Evolutionary conservation across 2,113 vertebrate species (phyloP), one percentile per base, ranked within the genome.

Genomic region (Callocephalon fimbriatum): DNA sequence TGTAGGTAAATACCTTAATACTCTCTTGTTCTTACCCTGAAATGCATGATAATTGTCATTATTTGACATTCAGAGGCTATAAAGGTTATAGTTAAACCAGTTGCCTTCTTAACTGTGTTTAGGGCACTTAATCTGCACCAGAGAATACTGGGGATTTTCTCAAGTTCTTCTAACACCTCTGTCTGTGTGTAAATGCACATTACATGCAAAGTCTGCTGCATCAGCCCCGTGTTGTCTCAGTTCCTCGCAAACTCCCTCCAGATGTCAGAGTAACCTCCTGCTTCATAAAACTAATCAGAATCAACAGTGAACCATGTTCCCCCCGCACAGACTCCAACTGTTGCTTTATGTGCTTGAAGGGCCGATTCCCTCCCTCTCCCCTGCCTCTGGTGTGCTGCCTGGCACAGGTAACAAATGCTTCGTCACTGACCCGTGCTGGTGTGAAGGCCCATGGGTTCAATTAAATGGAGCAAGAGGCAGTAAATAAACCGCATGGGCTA

Each of bases 401-500:
- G 86, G 91, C 74, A 73, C 85, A 92, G 90, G 85, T 84, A 97
- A 95, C 90, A 93, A 95, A 94, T 65, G 72, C 71, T 85, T 85
- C 2, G 10, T 89, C 67, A 74, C 54, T 95, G 94, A 96, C 94
- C 93, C 90, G 12, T 95, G 1, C 53, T 70, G 82, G 75, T 86
- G 80, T 73, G 85, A 95, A 95, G 88, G 73, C 77, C 95, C 70
- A 86, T 76, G 91, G 93, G 77, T 31, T 95, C 93, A 83, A 72
- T 95, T 96, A 95, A 97, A 87, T 6, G 66, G 75, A 94, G 82
- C 89, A 92, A 94, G 95, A 96, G 90, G 81, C 80, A 97, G 96
- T 94, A 96, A 96, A 93, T 91, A 94, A 93, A 96, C 76, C 9
- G 3, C 83, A 67, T 67, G 67, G 88, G n/a, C 76, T 74, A 15